These are phyloP conservation scores for Andinoacara biseriatus DNA, from an alignment of 2,113 vertebrate genomes.

Conservation along the genomic window DNA sequence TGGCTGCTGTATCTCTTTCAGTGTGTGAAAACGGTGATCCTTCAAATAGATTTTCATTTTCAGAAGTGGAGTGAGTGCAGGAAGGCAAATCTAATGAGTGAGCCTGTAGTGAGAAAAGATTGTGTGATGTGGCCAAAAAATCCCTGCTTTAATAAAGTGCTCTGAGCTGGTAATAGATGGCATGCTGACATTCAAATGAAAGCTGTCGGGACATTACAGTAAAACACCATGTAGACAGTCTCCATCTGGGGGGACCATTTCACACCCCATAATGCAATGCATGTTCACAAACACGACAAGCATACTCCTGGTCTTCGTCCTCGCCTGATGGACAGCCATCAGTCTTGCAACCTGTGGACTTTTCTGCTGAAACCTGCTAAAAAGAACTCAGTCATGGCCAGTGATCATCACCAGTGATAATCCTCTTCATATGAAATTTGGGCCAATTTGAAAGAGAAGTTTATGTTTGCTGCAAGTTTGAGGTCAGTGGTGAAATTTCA, in stretches of 20 bases:
- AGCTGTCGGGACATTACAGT: neutral
- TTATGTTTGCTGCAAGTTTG: neutral
- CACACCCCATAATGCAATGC: neutral
- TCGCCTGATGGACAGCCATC: neutral
- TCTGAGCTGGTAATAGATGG: neutral
- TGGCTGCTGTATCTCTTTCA: neutral
- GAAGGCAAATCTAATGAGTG: conserved; percentile 6
- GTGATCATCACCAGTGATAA: neutral
- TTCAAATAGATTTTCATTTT: conserved; percentile 4
- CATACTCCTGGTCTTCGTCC: neutral
- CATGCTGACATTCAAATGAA: neutral
- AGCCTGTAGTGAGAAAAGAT: neutral
- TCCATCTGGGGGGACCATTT: neutral
- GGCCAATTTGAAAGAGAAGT: neutral
- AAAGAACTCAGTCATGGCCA: neutral
- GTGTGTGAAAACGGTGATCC: neutral
- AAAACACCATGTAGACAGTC: neutral
- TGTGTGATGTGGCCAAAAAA: neutral
- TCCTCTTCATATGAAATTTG: neutral
- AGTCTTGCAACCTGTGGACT: neutral
- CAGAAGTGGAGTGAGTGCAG: neutral
- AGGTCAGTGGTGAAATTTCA: neutral
- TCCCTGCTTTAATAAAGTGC: neutral
- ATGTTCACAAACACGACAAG: neutral
- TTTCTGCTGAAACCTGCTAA: neutral